Percentiles rank a stretch among this genome's conserved stretches.
These are phyloP conservation scores for Potamarius usumacintae DNA, from an alignment of 2,113 vertebrate genomes.

Conservation along the genomic window DNA sequence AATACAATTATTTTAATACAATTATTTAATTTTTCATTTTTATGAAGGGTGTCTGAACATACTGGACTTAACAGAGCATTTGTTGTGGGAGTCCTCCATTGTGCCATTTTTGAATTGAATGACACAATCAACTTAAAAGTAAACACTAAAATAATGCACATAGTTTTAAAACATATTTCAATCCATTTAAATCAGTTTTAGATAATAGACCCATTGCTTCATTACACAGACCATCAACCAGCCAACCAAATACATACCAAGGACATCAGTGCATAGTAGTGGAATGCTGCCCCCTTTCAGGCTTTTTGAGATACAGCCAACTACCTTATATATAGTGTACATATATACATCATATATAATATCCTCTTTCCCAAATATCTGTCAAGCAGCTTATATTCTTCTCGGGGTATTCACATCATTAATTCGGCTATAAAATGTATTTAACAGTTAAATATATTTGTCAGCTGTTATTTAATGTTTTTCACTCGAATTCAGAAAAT, in stretches of 20 bases:
- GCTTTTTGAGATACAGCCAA: not conserved
- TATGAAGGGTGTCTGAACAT: not conserved
- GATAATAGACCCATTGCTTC: not conserved
- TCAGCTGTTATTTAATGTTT: not conserved
- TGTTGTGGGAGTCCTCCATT: not conserved
- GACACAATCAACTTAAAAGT: not conserved
- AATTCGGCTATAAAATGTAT: not conserved
- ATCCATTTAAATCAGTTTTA: not conserved
- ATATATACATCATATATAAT: not conserved
- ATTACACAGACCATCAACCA: not conserved
- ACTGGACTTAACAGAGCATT: not conserved
- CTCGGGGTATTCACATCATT: not conserved
- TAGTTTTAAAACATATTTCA: not conserved
- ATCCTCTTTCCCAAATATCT: not conserved
- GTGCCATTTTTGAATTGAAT: not conserved
- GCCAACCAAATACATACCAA: no score
- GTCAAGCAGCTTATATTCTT: not conserved
- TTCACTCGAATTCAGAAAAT: not conserved
- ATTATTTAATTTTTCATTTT: not conserved
- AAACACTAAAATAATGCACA: no score
- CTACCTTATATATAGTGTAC: not conserved
- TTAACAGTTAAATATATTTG: not conserved
- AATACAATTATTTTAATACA: not conserved
- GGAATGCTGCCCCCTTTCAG: not conserved
- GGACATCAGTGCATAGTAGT: not conserved